These are phyloP conservation scores for Psittacula echo DNA, from an alignment of 2,797 vertebrate species.

Conservation along the genomic window DNA sequence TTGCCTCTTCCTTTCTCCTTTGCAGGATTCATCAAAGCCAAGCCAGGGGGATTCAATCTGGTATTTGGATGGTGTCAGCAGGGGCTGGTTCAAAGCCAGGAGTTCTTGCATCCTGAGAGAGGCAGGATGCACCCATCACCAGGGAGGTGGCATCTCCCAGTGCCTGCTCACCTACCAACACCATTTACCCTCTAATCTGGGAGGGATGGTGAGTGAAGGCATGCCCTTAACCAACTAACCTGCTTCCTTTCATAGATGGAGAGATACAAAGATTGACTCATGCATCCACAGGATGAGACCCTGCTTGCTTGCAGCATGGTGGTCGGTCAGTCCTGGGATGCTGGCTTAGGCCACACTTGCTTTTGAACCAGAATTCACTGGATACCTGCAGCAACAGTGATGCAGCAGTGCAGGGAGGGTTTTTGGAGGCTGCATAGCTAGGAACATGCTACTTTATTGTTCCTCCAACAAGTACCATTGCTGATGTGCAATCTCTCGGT, in stretches of 20 bases:
- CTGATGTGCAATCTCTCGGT: rapidly evolving
- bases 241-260: neutral
- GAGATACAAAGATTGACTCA: neutral
- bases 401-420: neutral
- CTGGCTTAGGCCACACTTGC: neutral
- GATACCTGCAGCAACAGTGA: neutral
- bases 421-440: neutral
- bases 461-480: neutral
- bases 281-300: neutral
- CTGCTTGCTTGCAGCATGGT: neutral
- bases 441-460: rapidly evolving
- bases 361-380: neutral
- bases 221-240: neutral
- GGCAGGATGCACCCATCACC: neutral
- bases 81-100: neutral
- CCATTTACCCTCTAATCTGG: neutral
- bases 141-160: neutral
- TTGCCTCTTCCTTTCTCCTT: neutral
- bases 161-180: rapidly evolving
- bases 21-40: neutral
- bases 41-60: rapidly evolving
- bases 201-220: neutral
- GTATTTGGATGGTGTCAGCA: neutral
- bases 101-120: neutral
- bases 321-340: neutral